Evolutionary conservation across 2,113 vertebrate species (phyloP), one percentile per base, ranked within the genome.

Genomic region (Oriolus oriolus): DNA sequence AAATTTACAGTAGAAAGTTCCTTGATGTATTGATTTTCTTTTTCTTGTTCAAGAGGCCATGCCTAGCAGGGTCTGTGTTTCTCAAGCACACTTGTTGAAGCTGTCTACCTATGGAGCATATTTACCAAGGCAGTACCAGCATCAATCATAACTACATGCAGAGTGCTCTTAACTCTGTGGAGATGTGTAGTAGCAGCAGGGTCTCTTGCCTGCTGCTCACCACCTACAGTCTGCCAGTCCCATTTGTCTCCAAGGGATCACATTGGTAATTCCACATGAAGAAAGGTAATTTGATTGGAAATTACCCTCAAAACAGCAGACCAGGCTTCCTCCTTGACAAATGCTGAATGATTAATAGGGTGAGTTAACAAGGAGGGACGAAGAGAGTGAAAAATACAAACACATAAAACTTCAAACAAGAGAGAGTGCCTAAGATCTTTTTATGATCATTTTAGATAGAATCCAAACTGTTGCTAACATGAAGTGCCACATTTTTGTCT

Each of bases 51-150:
- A 33, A 95, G 68, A 57, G 42, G 50, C 16, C 16, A 27, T 77
- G 45, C 87, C 53, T 91, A 69, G 74, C 63, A 97, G 76, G 78
- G 30, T 41, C 44, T 92, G 73, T 87, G 54, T 91, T 93, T 94
- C 81, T 92, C 65, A 89, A 93, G 56, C 16, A 75, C 56, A 68
- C 87, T 84, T 93, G 31, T 85, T 78, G 91, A 77, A 80, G 61
- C 73, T 47, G 7, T 81, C 37, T 85, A 26, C 71, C 82, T 63
- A 65, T 45, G 42, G 59, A 87, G 56, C 44, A 52, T 87, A 69
- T 97, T 94, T 96, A 93, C 65, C 64, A 37, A 59, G 44, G 52
- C 5, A 11, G 41, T 41, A 39, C 21, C 37, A 45, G 21, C 68
- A 60, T 61, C 54, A 91, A 75, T 94, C 81, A 69, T 68, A 78